Evolutionary conservation across 2,113 vertebrate genomes (phyloP).

Genomic region (Stomatorhinus ivindoensis): DNA sequence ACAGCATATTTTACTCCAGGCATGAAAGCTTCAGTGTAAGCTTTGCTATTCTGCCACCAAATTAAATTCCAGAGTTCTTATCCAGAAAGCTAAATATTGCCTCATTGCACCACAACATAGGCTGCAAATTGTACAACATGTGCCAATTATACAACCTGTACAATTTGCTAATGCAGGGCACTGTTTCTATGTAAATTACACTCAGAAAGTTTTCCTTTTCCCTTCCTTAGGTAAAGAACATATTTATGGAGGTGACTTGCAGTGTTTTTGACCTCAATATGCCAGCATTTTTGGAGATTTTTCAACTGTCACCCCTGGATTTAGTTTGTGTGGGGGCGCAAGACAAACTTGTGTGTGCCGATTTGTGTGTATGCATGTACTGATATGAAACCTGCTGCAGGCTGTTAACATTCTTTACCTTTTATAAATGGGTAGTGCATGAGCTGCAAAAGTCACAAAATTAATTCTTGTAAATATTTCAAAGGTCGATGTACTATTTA

Average conservation of each 20-base stretch:
- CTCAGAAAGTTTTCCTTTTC: not conserved
- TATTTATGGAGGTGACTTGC: not conserved
- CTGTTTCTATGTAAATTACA: not conserved
- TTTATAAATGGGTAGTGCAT: not conserved
- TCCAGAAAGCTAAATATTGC: not conserved
- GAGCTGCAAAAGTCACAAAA: not conserved
- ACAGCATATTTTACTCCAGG: not conserved
- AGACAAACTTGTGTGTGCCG: not conserved
- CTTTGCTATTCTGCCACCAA: not conserved
- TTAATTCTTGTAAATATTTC: constrained; percentile 15
- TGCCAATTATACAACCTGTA: not conserved
- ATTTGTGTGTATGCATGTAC: not conserved
- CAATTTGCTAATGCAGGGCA: not conserved
- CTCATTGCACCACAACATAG: not conserved
- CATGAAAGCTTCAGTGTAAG: not conserved
- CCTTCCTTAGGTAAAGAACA: not conserved
- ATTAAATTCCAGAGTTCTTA: not conserved
- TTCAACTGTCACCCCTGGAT: not conserved
- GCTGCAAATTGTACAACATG: not conserved
- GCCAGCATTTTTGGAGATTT: not conserved
- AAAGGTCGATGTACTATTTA: constrained; percentile 16
- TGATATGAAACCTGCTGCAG: not conserved
- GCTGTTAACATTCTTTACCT: not conserved
- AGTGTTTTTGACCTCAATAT: constrained; percentile 1
- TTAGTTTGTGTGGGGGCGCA: not conserved